phyloP scores from a whole-genome alignment of 2,113 vertebrate species.

The Clinocottus analis region DNA sequence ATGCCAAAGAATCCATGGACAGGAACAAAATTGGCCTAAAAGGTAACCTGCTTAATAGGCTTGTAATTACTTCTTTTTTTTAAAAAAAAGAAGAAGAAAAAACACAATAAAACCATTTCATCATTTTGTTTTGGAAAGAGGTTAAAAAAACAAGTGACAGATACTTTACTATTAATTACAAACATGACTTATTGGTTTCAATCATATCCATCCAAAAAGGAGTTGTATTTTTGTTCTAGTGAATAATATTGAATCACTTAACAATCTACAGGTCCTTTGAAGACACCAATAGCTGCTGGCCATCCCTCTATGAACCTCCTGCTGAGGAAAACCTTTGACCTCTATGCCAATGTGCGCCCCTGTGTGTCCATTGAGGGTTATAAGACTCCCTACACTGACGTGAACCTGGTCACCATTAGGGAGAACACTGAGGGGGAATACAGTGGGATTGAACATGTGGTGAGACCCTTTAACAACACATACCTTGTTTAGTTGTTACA shows the following conservation, averaged over 20 bases:
- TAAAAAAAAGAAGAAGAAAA: too few relatives aligned
- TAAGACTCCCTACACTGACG: constrained; percentile 91
- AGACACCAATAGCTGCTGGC: constrained; percentile 96
- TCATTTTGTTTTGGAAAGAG: background rate
- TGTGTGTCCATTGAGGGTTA: constrained; percentile 96
- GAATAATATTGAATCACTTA: constrained; percentile 48
- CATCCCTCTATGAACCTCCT: constrained; percentile 97
- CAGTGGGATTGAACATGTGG: constrained; percentile 96
- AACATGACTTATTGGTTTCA: background rate
- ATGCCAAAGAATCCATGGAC: constrained; percentile 98
- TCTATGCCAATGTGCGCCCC: constrained; percentile 95
- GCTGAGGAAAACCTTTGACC: constrained; percentile 95
- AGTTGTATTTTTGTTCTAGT: constrained; percentile 50
- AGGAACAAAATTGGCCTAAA: constrained; percentile 96
- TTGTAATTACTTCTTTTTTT: background rate
- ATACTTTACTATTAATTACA: background rate
- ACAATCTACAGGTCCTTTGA: constrained; percentile 88
- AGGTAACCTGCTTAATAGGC: constrained; percentile 80
- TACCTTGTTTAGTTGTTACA: background rate
- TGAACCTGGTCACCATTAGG: constrained; percentile 92
- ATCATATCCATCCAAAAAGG: too few relatives aligned
- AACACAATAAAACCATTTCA: background rate
- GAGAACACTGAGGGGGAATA: constrained; percentile 90
- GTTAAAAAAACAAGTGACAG: background rate
- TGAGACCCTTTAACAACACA: constrained; percentile 69